Base-by-base conservation (phyloP, 2,113 vertebrate species). In the Nibea albiflora region DNA sequence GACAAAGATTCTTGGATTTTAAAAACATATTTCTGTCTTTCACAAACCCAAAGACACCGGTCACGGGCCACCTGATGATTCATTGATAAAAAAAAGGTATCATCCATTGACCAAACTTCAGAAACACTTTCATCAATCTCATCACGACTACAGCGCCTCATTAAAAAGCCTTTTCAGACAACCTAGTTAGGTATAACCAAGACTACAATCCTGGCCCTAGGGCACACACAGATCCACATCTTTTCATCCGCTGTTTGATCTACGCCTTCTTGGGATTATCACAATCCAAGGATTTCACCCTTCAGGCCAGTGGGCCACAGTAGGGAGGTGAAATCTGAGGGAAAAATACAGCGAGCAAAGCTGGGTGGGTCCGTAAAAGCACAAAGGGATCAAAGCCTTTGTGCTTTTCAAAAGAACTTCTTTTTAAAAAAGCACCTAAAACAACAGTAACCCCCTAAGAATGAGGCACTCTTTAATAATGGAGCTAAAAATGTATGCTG, bases 191-290 rank as follows among this genome's bases (percentile, higher is more conserved):
- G 53, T 78, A 35, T 20, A 81, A 76, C 57, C 75, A 73, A 83
- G 78, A 39, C 81, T 74, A 61, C 56, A 83, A 87, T 89, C 83
- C 65, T 52, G 24, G 76, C 79, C 67, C 73, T 14, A 72, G 85
- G 83, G 86, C 85, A 74, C 42, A 60, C 53, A 60, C 53, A 81
- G 83, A 93, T 93, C 81, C 76, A 47, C 82, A 47, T 80, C 80
- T 87, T 89, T 84, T 86, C 83, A 92, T 86, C 86, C 72, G 60
- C 58, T 4, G 84, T 93, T 94, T 94, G 86, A 95, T 94, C 85
- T 85, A 71, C 22, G 58, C 79, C 92, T 91, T 81, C 79, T 85
- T 52, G 52, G 90, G 93, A 94, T 94, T 93, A 94, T 83, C 78
- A 74, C 77, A 90, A 93, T 89, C 90, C 91, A 89, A 79, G 83